Base-by-base conservation (phyloP, 2,888 invertebrate species). In the Drosophila borborema region DNA sequence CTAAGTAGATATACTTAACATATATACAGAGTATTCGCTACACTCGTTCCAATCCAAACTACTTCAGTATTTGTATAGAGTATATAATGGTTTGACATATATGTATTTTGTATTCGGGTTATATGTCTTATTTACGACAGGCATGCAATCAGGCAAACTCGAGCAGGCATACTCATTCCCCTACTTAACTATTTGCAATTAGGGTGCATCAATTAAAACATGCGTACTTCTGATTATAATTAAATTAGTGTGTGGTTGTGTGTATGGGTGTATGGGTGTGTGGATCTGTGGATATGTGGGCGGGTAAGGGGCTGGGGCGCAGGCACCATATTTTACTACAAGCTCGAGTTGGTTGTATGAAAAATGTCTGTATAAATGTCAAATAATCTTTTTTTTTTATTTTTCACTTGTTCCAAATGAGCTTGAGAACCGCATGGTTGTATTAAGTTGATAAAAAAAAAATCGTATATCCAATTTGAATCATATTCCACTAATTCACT, bases 81-180 rank as follows among this genome's bases (percentile, higher is more conserved):
- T 23, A 36, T 28, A 59, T 51, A 14, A 45, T 16, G 8, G 23
- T 23, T 46, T 38, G 41, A n/a, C 8, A 14, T 49, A 58, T 58
- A 56, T 12, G 20, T 61, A 56, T 59, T 56, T 31, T 48, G 54
- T 60, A 53, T 45, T 66, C 36, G 40, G 46, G 46, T 48, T 56
- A 6, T 28, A 60, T 67, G 56, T 59, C 43, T 65, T 67, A 64
- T 59, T 65, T 67, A 64, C 56, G 61, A 82, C 72, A 75, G 60
- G 55, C 86, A 88, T 90, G 89, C 81, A 77, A 72, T 86, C 83
- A 82, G 83, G 83, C 81, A 88, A 56, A 75, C 56, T 45, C 68
- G 62, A 65, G 83, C 89, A 83, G 70, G 72, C 86, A 86, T 87
- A 72, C 82, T 75, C 65, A 72, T 61, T 56, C 41, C 31, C 55